Evolutionary conservation across 2,888 invertebrate genomes (phyloP).

Genomic region (Apotomis capreana): DNA sequence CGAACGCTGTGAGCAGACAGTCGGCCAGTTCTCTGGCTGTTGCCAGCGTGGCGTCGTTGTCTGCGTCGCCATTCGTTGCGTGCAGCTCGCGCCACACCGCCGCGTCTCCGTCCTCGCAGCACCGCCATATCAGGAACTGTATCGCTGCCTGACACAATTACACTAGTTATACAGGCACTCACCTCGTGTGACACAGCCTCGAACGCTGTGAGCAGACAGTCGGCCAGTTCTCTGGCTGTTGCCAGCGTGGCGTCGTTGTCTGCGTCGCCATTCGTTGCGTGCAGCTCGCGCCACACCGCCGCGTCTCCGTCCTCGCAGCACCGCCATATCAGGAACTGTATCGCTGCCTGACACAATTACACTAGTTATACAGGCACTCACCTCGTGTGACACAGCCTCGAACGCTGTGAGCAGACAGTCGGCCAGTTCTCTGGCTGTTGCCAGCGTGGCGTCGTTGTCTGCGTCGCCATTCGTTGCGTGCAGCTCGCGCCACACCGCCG

Average conservation of each 20-base stretch:
- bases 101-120: too few relatives aligned
- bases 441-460: conserved; percentile 2
- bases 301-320: not conserved
- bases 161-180: too few relatives aligned
- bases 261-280: not conserved
- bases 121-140: too few relatives aligned
- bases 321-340: conserved; percentile 19
- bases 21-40: too few relatives aligned
- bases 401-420: conserved; percentile 5
- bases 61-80: too few relatives aligned
- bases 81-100: too few relatives aligned
- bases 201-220: conserved; percentile 4
- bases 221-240: not conserved
- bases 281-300: conserved; percentile 24
- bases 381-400: not conserved
- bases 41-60: too few relatives aligned
- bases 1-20: too few relatives aligned
- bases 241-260: conserved; percentile 2
- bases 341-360: conserved; percentile 25
- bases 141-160: too few relatives aligned
- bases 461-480: not conserved
- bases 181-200: not conserved
- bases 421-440: not conserved
- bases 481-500: conserved; percentile 24
- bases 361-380: not conserved